Percentiles rank a stretch among this genome's conserved stretches.
Conservation (phyloP, 2,797 vertebrate species). For the Squalus acanthias region DNA sequence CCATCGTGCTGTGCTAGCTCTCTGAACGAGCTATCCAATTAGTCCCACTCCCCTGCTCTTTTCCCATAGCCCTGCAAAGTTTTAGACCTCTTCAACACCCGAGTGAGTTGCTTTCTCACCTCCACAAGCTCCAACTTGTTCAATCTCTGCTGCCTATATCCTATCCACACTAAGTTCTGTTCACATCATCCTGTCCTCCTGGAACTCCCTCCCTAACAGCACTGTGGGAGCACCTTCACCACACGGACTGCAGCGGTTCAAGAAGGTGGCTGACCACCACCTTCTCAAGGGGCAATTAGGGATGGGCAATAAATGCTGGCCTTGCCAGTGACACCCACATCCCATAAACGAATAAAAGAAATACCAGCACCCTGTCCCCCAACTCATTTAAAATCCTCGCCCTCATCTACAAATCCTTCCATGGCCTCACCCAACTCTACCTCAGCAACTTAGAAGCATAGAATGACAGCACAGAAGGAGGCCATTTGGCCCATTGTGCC, state of each 20-base stretch:
- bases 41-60: background rate
- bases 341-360: no score
- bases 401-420: no score
- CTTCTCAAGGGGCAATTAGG: no score
- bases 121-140: background rate
- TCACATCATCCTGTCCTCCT: background rate
- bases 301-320: no score
- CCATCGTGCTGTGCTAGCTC: background rate
- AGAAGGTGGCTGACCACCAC: no score
- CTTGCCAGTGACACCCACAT: no score
- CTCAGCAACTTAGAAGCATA: no score
- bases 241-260: no score
- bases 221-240: no score
- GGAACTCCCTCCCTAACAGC: no score
- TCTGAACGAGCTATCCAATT: background rate
- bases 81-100: background rate
- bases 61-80: background rate
- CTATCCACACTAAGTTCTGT: background rate
- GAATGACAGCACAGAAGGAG: no score
- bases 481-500: background rate
- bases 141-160: background rate
- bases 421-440: background rate
- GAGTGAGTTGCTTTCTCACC: background rate
- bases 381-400: background rate
- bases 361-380: no score